Evolutionary conservation across 2,113 vertebrate genomes (phyloP).

Genomic region (Toxostoma redivivum): DNA sequence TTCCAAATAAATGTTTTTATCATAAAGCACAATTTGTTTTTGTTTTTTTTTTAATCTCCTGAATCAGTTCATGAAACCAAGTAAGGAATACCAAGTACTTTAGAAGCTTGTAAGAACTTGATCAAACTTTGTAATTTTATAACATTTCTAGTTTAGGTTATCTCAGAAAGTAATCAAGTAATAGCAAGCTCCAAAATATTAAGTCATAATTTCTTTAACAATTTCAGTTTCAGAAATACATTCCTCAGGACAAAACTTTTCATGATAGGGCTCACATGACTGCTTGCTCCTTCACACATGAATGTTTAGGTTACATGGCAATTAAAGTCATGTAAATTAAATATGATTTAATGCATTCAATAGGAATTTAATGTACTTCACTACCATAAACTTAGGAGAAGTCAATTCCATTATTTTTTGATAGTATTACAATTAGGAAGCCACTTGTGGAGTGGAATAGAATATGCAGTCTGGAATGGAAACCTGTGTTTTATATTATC

Average conservation of each 20-base stretch:
- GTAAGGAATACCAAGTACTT: not conserved
- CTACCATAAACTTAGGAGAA: not conserved
- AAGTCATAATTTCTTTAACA: not conserved
- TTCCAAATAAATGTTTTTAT: not conserved
- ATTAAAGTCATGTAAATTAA: not conserved
- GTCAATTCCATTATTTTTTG: not conserved
- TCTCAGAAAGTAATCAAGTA: not conserved
- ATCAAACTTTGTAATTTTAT: not conserved
- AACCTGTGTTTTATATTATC: not conserved
- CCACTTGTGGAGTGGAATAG: not conserved
- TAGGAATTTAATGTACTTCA: not conserved
- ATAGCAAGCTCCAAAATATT: not conserved
- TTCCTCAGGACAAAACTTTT: not conserved
- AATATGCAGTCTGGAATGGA: not conserved
- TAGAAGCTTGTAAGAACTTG: not conserved
- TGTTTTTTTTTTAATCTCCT: not conserved
- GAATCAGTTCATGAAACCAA: not conserved
- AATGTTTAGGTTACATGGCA: not conserved
- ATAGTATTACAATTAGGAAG: not conserved
- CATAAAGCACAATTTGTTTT: not conserved
- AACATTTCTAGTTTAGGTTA: not conserved
- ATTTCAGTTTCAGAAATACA: not conserved
- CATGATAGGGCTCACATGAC: not conserved
- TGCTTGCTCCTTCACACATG: not conserved
- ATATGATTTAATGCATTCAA: not conserved